Percentiles rank a stretch among this genome's conserved stretches.
These are phyloP conservation scores for Pelusios castaneus DNA, from an alignment of 2,113 vertebrate genomes.

Conservation along the genomic window DNA sequence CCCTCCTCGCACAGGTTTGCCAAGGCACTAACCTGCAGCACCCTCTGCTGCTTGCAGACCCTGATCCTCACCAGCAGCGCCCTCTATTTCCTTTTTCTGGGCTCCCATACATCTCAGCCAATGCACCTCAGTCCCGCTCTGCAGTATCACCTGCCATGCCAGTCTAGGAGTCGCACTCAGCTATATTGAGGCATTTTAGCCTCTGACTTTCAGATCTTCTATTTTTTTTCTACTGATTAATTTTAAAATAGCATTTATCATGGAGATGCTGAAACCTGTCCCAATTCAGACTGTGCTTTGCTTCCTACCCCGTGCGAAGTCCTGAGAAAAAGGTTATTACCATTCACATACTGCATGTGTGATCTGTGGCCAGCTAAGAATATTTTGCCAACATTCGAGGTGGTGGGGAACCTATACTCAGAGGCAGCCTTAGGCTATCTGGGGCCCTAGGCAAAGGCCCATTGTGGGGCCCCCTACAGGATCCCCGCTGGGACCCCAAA, in stretches of 20 bases:
- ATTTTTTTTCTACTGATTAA: conserved; percentile 69
- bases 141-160: background rate
- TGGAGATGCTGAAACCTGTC: conserved; percentile 66
- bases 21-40: background rate
- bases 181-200: background rate
- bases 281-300: conserved; percentile 46
- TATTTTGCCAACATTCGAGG: background rate
- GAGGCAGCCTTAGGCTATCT: too few species aligned
- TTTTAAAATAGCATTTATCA: conserved; percentile 58
- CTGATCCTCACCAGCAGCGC: background rate
- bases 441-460: too few species aligned
- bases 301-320: conserved; percentile 29
- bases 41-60: background rate
- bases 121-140: background rate
- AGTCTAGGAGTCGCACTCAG: background rate
- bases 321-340: background rate
- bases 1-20: background rate
- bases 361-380: background rate
- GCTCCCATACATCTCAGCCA: background rate
- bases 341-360: background rate
- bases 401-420: too few species aligned
- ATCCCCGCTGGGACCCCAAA: too few species aligned
- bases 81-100: background rate
- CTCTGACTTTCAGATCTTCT: conserved; percentile 20
- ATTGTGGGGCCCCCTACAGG: too few species aligned